Conservation (phyloP, 2,797 vertebrate genomes). For the Lacerta viridis region DNA sequence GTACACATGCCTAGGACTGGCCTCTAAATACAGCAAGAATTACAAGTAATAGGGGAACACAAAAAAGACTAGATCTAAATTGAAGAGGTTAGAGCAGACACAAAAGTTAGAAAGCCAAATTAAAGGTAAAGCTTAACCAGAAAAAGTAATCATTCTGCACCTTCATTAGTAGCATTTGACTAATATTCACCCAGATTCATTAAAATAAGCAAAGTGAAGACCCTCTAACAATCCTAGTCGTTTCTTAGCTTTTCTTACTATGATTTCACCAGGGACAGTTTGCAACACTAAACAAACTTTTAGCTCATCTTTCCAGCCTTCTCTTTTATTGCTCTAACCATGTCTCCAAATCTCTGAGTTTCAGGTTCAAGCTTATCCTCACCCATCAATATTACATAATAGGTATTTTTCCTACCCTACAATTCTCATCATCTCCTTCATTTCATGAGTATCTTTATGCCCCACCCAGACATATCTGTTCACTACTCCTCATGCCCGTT, state of each 20-base stretch:
- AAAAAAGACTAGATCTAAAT: conserved; percentile 1
- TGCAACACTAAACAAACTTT: background rate
- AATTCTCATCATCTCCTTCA: background rate
- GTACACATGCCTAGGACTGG: background rate
- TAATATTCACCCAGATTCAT: conserved; percentile 17
- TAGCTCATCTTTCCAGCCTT: conserved; percentile 1
- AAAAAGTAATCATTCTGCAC: background rate
- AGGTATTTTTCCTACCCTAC: background rate
- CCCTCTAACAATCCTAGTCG: background rate
- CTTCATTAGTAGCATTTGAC: background rate
- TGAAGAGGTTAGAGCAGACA: background rate
- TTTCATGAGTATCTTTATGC: conserved; percentile 11
- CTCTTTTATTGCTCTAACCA: conserved; percentile 31
- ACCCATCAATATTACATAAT: background rate
- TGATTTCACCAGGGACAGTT: background rate
- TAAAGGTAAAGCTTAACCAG: background rate
- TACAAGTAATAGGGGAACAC: background rate
- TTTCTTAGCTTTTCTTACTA: background rate
- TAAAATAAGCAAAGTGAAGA: conserved; percentile 21
- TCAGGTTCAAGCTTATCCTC: conserved; percentile 52
- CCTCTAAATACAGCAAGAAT: conserved; percentile 5
- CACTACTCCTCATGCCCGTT: background rate
- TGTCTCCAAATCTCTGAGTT: conserved; percentile 37
- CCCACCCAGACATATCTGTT: conserved; percentile 24
- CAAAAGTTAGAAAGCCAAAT: conserved; percentile 33